Base-by-base conservation (phyloP, 2,888 invertebrate genomes). In the Latheticus oryzae region DNA sequence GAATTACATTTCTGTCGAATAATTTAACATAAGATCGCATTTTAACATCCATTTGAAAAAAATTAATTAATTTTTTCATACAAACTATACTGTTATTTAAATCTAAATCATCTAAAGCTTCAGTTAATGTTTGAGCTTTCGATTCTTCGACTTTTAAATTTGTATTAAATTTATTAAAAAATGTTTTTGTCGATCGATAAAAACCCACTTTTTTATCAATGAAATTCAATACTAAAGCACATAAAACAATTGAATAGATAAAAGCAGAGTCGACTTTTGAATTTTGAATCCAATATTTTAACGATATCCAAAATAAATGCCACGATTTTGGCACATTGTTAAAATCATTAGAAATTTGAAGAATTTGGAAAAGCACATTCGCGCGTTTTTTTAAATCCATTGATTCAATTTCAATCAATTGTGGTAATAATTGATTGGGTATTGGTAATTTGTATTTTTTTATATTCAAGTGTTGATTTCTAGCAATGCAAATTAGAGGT, bases 201-300 rank as follows among this genome's bases (percentile, higher is more conserved):
- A 78, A 82, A 0, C 87, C 87, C 28, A 83, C 81, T 72, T 82
- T 83, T 30, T 76, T 74, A 74, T 87, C 86, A 48, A 88, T 73
- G 15, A 83, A 79, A 58, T 84, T 82, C 40, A 87, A 75, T 68
- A 84, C 78, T 59, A 88, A 76, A 48, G 83, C 81, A 60, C 84
- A 81, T 13, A 89, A 68, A 13, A 87, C 68, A 26, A 89, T 58
- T 55, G 87, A 81, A 67, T 85, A 83, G 7, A 88, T 63, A 71
- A 85, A 82, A 43, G 74, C 71, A 47, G 72, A 71, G 3, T 76
- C 78, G 12, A 81, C 71, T 56, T 75, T 68, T 67, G 75, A 79
- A 76, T 77, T 80, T 71, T 59, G 72, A 26, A 67, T 79, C 83
- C 88, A 87, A 80, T 84, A 89, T 1, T 85, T 73, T 1, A 87